Percentiles rank a stretch among this genome's conserved stretches.
Evolutionary conservation across 2,113 vertebrate species (phyloP).

Genomic region (Malaclemys terrapin): DNA sequence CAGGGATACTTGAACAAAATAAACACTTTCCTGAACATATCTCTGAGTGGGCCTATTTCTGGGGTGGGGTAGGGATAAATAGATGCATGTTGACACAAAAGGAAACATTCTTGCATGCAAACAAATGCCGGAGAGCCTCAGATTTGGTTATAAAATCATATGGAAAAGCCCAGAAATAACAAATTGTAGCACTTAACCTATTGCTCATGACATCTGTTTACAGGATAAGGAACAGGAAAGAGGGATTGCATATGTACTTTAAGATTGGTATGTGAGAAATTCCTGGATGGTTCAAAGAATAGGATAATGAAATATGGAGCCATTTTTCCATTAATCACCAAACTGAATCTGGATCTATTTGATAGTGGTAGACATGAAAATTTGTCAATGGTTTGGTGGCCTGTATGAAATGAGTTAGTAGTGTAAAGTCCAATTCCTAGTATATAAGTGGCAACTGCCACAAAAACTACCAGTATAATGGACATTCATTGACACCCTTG

Average conservation of each 20-base stretch:
- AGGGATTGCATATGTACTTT: background rate
- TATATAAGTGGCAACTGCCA: background rate
- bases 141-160: accelerated
- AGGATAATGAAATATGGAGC: background rate
- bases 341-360: background rate
- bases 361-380: background rate
- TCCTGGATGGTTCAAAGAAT: background rate
- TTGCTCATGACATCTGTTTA: slow-evolving; percentile 16
- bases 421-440: slow-evolving; percentile 1
- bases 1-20: accelerated
- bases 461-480: background rate
- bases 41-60: background rate
- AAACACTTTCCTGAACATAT: background rate
- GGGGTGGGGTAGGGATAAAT: accelerated
- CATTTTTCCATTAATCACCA: background rate
- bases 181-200: background rate
- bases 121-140: background rate
- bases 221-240: background rate
- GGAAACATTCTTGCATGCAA: background rate
- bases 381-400: background rate
- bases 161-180: background rate
- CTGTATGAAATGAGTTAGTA: background rate
- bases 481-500: background rate
- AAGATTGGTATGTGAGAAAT: slow-evolving; percentile 12
- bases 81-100: background rate